Evolutionary conservation across 2,888 invertebrate species (phyloP).

Genomic region (Yponomeuta plumbellus): DNA sequence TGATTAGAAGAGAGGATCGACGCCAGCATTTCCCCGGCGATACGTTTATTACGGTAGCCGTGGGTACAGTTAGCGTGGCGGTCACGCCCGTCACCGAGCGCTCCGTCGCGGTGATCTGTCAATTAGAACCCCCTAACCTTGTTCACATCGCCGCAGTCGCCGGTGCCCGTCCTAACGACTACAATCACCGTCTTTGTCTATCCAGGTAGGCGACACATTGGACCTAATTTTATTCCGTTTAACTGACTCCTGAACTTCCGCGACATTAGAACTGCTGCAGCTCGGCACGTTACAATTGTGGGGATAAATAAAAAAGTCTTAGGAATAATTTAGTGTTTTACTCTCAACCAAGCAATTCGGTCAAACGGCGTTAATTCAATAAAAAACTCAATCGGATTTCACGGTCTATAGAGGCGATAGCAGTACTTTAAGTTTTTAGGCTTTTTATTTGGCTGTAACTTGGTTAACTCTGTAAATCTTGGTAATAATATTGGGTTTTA

Average conservation of each 20-base stretch:
- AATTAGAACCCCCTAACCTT: slow-evolving; percentile 61
- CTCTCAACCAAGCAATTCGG: slow-evolving; percentile 30
- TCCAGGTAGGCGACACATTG: slow-evolving; percentile 19
- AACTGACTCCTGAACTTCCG: slow-evolving; percentile 3
- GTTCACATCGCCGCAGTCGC: slow-evolving; percentile 48
- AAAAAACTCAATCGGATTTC: slow-evolving; percentile 43
- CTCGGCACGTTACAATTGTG: not conserved
- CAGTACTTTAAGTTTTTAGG: slow-evolving; percentile 16
- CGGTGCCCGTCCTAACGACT: slow-evolving; percentile 39
- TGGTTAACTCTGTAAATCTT: not conserved
- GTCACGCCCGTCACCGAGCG: slow-evolving; percentile 50
- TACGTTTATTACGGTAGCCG: slow-evolving; percentile 54
- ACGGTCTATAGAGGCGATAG: slow-evolving; percentile 40
- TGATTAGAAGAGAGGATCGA: slow-evolving; percentile 38
- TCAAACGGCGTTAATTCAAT: slow-evolving; percentile 42
- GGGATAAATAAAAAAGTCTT: slow-evolving; percentile 13
- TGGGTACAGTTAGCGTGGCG: slow-evolving; percentile 58
- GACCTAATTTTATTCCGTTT: slow-evolving; percentile 19
- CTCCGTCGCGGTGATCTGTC: slow-evolving; percentile 55
- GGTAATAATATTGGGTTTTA: not conserved
- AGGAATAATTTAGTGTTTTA: slow-evolving; percentile 10
- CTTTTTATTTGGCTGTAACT: slow-evolving; percentile 4
- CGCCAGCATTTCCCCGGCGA: slow-evolving; percentile 56
- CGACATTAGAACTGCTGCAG: not conserved
- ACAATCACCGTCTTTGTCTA: slow-evolving; percentile 33